A percentile compares a stretch with the other conserved stretches of the same genome.
phyloP scores from a whole-genome alignment of 92 coral and sea anemone genomes.

The Umimayanthus chanpuru region DNA sequence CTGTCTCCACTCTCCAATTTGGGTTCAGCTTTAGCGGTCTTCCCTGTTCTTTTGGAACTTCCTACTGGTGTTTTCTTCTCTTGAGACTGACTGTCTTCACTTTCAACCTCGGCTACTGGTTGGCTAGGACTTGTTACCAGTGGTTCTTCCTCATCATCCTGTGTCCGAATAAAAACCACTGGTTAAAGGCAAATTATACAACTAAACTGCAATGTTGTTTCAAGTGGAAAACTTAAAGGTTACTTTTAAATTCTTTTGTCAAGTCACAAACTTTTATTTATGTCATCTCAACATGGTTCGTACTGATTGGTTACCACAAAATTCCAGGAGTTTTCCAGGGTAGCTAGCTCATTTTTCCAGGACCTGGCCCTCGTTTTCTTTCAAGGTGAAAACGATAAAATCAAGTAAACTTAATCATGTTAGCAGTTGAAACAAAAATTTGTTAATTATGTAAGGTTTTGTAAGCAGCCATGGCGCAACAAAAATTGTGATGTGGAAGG shows the following conservation, averaged over 20 bases:
- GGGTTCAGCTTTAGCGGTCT: neutral
- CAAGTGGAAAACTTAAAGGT: neutral
- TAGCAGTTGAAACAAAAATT: too few relatives aligned
- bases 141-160: constrained; percentile 19
- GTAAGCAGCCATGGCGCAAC: too few relatives aligned
- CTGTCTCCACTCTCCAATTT: constrained; percentile 15
- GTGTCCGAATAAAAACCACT: neutral
- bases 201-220: neutral
- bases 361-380: too few relatives aligned
- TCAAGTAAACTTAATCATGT: too few relatives aligned
- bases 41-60: neutral
- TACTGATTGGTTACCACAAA: too few relatives aligned
- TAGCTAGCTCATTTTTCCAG: too few relatives aligned
- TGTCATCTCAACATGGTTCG: too few relatives aligned
- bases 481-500: too few relatives aligned
- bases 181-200: neutral
- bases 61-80: neutral
- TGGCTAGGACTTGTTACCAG: neutral
- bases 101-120: neutral
- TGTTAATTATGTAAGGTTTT: too few relatives aligned
- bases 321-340: too few relatives aligned
- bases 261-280: neutral
- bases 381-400: too few relatives aligned
- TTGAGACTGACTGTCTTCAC: constrained; percentile 7
- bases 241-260: neutral